A percentile compares a stretch with the other conserved stretches of the same genome.
Conservation (phyloP, 2,113 vertebrate genomes). For the Thomomys bottae region DNA sequence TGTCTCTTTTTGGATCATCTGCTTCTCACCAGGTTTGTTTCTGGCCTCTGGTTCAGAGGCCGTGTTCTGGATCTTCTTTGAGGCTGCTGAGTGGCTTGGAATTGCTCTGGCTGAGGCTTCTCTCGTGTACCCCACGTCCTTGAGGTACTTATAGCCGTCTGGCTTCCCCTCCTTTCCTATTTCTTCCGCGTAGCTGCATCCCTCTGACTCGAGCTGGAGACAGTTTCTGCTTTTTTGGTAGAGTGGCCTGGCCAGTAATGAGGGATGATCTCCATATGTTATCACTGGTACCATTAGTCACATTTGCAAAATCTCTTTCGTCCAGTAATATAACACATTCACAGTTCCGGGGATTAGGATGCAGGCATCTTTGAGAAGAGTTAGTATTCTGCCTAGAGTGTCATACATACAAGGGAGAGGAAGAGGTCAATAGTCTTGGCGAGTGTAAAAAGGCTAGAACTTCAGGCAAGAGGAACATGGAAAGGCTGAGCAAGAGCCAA, state of each 20-base stretch:
- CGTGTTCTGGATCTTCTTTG: background rate
- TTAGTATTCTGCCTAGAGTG: background rate
- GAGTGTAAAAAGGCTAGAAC: background rate
- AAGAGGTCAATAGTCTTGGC: background rate
- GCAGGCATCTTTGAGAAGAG: background rate
- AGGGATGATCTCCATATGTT: background rate
- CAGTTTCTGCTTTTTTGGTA: background rate
- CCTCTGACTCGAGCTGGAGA: background rate
- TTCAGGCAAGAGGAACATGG: background rate
- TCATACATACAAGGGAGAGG: background rate
- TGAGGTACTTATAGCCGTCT: background rate
- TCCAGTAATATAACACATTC: background rate
- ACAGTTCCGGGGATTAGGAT: background rate
- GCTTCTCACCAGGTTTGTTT: background rate
- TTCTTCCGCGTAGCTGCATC: background rate
- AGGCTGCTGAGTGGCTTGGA: background rate
- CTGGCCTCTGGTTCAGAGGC: background rate
- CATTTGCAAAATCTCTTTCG: background rate
- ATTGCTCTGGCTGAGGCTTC: background rate
- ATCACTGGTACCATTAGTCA: background rate
- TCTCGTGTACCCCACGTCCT: no score
- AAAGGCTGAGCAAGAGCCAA: background rate
- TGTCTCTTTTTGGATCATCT: background rate
- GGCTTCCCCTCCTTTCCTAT: background rate
- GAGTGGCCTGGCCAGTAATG: background rate